Conservation (phyloP, 2,888 invertebrate genomes). For the Drosophila birchii region DNA sequence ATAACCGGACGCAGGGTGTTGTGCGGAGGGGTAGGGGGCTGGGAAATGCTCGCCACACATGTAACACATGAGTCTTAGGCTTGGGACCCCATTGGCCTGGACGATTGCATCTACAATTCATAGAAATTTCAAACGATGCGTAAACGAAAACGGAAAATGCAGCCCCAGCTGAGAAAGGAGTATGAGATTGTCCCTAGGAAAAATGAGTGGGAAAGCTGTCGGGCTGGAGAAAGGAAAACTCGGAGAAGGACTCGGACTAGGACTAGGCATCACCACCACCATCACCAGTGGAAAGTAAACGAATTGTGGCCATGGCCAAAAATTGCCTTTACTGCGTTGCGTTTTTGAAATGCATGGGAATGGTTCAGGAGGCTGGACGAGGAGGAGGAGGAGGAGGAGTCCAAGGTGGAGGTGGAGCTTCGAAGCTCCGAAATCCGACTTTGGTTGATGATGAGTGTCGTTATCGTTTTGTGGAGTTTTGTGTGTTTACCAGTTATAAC, state of each 20-base stretch:
- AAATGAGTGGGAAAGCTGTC: conserved; percentile 25
- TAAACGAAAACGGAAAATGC: conserved; percentile 82
- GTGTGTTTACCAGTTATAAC: conserved; percentile 39
- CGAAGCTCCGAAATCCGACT: conserved; percentile 69
- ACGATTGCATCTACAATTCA: conserved; percentile 84
- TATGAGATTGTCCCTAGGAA: conserved; percentile 40
- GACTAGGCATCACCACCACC: conserved; percentile 26
- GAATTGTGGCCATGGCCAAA: conserved; percentile 69
- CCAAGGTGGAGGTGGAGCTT: conserved; percentile 14
- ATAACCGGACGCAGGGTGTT: conserved; percentile 22
- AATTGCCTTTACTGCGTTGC: conserved; percentile 63
- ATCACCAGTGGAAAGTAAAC: conserved; percentile 44
- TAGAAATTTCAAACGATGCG: conserved; percentile 82
- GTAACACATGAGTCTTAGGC: conserved; percentile 78
- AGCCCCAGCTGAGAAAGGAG: conserved; percentile 34
- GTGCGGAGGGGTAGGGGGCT: too few species aligned
- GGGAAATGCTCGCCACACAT: conserved; percentile 32
- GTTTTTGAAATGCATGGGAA: conserved; percentile 64
- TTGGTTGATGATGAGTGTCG: conserved; percentile 81
- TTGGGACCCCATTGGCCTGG: conserved; percentile 61
- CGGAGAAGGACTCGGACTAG: conserved; percentile 2
- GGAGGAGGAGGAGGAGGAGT: not conserved
- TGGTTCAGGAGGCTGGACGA: not conserved
- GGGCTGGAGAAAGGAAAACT: conserved; percentile 13
- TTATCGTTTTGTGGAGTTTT: conserved; percentile 77